A percentile compares a stretch with the other conserved stretches of the same genome.
phyloP scores from a whole-genome alignment of 2,888 invertebrate genomes.

The Sthenelais limicola region DNA sequence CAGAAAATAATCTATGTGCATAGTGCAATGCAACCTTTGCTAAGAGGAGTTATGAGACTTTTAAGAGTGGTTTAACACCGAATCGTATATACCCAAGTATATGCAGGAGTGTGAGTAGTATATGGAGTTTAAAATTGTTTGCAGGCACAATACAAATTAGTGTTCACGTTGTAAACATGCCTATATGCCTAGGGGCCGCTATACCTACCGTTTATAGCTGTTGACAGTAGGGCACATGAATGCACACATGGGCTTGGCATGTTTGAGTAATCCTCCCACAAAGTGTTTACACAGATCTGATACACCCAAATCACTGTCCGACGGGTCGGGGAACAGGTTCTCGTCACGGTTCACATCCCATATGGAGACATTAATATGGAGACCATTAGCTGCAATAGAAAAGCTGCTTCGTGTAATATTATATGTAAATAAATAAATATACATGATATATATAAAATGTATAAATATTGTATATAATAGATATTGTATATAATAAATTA shows the following conservation, averaged over 20 bases:
- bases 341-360: constrained; percentile 48
- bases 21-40: no score
- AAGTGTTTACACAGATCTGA: constrained; percentile 52
- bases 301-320: constrained; percentile 45
- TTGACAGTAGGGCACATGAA: constrained; percentile 58
- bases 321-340: constrained; percentile 46
- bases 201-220: constrained; percentile 56
- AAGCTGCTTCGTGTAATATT: background rate
- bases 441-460: background rate
- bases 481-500: background rate
- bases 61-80: no score
- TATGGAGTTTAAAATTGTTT: no score
- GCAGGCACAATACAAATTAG: background rate
- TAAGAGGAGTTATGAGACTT: no score
- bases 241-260: constrained; percentile 52
- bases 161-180: background rate
- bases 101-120: background rate
- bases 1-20: no score
- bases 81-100: no score
- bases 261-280: constrained; percentile 54
- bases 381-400: constrained; percentile 50
- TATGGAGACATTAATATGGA: constrained; percentile 55
- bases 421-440: background rate
- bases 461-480: background rate
- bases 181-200: no score